Base-by-base conservation (phyloP, 2,888 invertebrate species). In the Tachina lurida region DNA sequence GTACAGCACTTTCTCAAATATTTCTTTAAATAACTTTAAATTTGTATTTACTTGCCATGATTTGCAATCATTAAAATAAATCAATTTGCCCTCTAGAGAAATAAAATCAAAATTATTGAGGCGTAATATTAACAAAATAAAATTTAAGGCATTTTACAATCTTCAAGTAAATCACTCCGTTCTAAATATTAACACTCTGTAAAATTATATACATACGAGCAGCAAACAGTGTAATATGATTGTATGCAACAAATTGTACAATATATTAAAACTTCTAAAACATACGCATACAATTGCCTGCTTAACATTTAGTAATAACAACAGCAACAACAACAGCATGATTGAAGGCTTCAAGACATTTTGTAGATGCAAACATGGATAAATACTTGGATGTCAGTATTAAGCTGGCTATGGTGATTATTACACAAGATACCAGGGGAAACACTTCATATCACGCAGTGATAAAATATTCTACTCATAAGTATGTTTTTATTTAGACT, bases 371-470 rank as follows among this genome's bases (percentile, higher is more conserved):
- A 54, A 54, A 22, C 0, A 39, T 52, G 43, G n/a, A 12, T 43
- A 17, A 56, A n/a, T 22, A 17, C 31, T 54, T 63, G 43, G 2
- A 22, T 45, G 67, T 52, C 12, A 12, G 15, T 47, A 47, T 47
- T 47, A 13, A 19, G 41, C 19, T 68, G 60, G 17, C 22, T 60
- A 49, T 73, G 67, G 52, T 56, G 47, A 47, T 56, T 22, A 43
- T 43, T 70, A 39, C 19, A 43, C 17, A 19, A 49, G 65, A 17
- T 58, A 67, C 49, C 63, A n/a, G 19, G 17, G 2, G 31, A 52
- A 79, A 65, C 58, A 79, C 70, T 75, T 79, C 49, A 52, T 79
- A 75, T 75, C 70, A 70, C 49, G 70, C 75, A 70, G 84, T 65
- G 56, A 75, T 79, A 75, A 75, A 75, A 79, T 65, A 78, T 79